phyloP scores from a whole-genome alignment of 2,113 vertebrate species.

The Alouatta palliata region DNA sequence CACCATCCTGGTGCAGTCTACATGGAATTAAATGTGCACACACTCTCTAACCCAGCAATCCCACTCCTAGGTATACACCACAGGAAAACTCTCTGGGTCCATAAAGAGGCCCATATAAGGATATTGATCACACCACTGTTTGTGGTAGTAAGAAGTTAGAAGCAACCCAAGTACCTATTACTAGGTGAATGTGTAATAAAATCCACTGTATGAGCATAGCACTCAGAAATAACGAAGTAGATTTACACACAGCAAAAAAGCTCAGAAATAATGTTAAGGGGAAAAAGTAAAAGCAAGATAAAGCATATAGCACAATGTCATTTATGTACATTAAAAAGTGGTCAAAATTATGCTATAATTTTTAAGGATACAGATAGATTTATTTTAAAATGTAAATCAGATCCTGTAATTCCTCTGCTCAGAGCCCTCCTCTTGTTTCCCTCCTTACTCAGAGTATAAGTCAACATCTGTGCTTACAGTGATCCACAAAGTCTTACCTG shows the following conservation, averaged over 20 bases:
- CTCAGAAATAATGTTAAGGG: neutral
- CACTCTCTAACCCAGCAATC: neutral
- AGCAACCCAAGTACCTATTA: constrained; percentile 14
- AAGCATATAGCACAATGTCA: neutral
- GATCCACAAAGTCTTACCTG: neutral
- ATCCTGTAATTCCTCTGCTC: neutral
- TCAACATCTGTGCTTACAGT: neutral
- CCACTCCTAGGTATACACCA: neutral
- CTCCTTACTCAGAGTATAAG: neutral
- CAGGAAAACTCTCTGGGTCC: neutral
- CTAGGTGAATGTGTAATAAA: neutral
- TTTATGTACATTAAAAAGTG: neutral
- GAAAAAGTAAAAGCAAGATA: constrained; percentile 25
- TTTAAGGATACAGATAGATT: neutral
- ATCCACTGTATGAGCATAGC: neutral
- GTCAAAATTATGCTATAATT: neutral
- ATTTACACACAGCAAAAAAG: neutral
- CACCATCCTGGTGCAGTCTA: neutral
- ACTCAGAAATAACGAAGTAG: neutral
- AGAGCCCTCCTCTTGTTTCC: neutral
- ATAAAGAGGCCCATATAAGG: neutral
- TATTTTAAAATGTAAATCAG: neutral
- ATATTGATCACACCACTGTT: neutral
- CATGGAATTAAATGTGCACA: neutral
- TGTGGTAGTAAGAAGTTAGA: neutral